Percentiles rank a stretch among this genome's conserved stretches.
phyloP scores from a whole-genome alignment of 2,797 vertebrate genomes.

The Pantherophis alleghaniensis region DNA sequence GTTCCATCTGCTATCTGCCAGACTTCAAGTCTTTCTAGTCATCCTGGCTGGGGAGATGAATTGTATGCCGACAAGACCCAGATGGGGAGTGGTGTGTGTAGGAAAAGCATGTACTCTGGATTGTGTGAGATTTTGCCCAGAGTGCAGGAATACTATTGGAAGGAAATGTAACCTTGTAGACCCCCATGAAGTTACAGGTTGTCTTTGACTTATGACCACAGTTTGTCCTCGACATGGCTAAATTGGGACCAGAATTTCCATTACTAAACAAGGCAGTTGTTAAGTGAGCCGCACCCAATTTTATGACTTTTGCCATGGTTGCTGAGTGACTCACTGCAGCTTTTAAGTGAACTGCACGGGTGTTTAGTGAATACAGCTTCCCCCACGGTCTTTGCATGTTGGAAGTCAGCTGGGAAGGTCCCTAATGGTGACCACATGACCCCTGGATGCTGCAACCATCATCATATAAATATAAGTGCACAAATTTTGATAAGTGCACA shows the following conservation, averaged over 20 bases:
- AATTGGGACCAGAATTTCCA: too few relatives aligned
- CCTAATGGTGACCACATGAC: neutral
- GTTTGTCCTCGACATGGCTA: too few relatives aligned
- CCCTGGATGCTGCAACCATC: too few relatives aligned
- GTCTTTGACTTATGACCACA: too few relatives aligned
- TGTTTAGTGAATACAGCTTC: neutral
- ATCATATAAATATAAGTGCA: too few relatives aligned
- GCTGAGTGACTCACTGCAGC: too few relatives aligned
- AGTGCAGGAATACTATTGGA: neutral
- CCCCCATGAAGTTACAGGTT: rapidly evolving
- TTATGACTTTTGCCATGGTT: too few relatives aligned
- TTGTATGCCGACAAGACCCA: neutral
- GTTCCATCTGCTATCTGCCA: neutral
- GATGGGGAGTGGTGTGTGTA: neutral
- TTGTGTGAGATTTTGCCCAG: neutral
- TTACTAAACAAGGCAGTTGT: too few relatives aligned
- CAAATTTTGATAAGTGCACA: too few relatives aligned
- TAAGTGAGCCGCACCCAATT: too few relatives aligned
- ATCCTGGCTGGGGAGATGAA: neutral
- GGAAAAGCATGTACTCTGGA: neutral
- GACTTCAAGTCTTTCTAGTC: neutral
- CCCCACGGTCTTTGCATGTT: neutral
- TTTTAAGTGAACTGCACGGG: neutral
- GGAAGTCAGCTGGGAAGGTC: neutral
- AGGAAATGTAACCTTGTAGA: neutral